phyloP scores from a whole-genome alignment of 2,797 vertebrate species.

The Chelidonichthys spinosus region DNA sequence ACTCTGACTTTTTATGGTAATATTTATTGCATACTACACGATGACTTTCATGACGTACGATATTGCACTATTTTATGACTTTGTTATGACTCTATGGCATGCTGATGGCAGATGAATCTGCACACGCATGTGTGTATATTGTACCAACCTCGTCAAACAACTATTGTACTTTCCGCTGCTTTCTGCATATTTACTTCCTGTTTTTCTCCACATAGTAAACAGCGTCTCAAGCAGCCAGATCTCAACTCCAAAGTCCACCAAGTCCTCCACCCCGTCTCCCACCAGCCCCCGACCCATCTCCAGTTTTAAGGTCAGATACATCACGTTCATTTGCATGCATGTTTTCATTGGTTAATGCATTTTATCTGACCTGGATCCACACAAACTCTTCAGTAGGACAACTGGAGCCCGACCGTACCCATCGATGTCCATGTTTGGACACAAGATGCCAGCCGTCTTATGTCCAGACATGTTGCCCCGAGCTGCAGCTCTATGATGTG shows the following conservation, averaged over 20 bases:
- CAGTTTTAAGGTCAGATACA: constrained; percentile 88
- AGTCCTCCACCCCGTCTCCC: constrained; percentile 95
- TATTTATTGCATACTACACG: no score
- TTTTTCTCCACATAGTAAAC: constrained; percentile 85
- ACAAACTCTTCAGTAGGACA: background rate
- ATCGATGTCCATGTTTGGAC: background rate
- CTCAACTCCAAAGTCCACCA: constrained; percentile 92
- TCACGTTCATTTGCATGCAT: background rate
- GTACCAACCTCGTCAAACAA: background rate
- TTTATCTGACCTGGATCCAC: background rate
- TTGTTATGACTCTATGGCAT: no score
- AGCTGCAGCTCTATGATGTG: constrained; percentile 22
- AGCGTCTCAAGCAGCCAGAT: constrained; percentile 91
- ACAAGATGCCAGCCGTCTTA: background rate
- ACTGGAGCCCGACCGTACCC: background rate
- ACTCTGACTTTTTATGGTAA: no score
- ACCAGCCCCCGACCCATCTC: constrained; percentile 90
- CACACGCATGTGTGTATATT: background rate
- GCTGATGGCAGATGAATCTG: background rate
- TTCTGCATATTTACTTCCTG: background rate
- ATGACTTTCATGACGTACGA: no score
- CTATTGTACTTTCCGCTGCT: background rate
- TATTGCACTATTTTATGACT: no score
- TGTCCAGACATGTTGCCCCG: background rate
- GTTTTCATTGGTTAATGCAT: background rate